Evolutionary conservation across 2,113 vertebrate species (phyloP), one percentile per base, ranked within the genome.

Genomic region (Tragelaphus strepsiceros): DNA sequence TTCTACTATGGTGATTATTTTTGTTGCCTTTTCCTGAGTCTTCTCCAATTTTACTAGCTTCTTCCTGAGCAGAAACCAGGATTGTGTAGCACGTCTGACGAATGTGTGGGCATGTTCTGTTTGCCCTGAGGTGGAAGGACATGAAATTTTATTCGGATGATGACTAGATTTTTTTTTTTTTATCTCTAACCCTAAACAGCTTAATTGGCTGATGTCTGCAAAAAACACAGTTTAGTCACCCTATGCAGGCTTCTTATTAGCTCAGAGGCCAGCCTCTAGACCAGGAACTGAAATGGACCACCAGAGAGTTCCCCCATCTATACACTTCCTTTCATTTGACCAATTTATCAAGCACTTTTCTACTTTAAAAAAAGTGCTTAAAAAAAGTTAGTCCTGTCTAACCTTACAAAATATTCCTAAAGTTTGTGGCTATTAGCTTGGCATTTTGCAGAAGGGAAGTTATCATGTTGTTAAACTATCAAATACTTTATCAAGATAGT

Each of bases 311-410:
- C 71, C 39, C 39, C 22, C 4, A 53, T 53, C 11, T 71, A 32
- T 39, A 86, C 3, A 5, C 67, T 71, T 90, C 89, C 53, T 96
- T 89, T 6, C 12, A 82, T 43, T 77, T 86, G 39, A 93, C 30
- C 56, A 82, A 90, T 96, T 90, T 95, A 53, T 28, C n/a, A 92
- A n/a, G 12, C 46, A 90, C 28, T 96, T 95, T 96, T 91, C 92
- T 94, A 32, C 32, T 74, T 49, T 1, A 10, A 26, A 59, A 59
- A 58, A 58, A 58, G 56, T 58, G 56, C 56, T 62, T 62, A 7
- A 62, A 30, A 62, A 62, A 16, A 62, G 28, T 64, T 64, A 32
- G 30, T 64, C 10, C 21, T 24, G 43, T 12, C 22, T 64, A 82
- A 43, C 0, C 28, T 62, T 78, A 64, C 22, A 59, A 96, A 49